Evolutionary conservation across 2,113 vertebrate genomes (phyloP).

Genomic region (Haliaeetus leucogaster): DNA sequence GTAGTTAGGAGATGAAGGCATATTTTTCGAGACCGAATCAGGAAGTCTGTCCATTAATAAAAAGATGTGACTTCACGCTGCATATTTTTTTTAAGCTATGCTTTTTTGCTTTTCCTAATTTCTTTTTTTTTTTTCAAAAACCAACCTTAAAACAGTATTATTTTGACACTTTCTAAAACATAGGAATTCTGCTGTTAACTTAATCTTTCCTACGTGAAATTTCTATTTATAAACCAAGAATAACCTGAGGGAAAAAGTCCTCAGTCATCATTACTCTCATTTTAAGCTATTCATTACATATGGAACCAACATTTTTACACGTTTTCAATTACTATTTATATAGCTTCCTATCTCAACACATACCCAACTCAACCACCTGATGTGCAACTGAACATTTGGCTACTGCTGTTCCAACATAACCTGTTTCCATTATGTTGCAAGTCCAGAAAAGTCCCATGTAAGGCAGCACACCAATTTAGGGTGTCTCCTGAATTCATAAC

Average conservation of each 20-base stretch:
- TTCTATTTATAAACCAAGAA: not conserved
- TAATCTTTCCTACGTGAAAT: not conserved
- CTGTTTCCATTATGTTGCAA: not conserved
- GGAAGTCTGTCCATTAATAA: not conserved
- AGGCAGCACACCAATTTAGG: not conserved
- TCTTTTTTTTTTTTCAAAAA: not conserved
- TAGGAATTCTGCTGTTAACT: not conserved
- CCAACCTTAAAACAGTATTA: not conserved
- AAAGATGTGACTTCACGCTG: not conserved
- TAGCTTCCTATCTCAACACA: not conserved
- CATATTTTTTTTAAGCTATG: not conserved
- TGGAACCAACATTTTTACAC: not conserved
- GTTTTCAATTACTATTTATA: not conserved
- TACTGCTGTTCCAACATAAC: not conserved
- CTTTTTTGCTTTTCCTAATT: not conserved
- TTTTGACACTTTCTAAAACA: not conserved
- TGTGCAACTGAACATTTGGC: not conserved
- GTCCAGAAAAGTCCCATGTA: not conserved
- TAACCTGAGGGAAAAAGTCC: not conserved
- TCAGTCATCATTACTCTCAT: not conserved
- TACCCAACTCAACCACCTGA: not conserved
- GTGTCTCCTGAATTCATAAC: not conserved
- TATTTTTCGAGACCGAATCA: not conserved
- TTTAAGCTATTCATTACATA: not conserved
- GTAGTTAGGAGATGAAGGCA: not conserved